A percentile compares a stretch with the other conserved stretches of the same genome.
phyloP scores from a whole-genome alignment of 37 sponge, comb jelly and placozoan species.

The Bolinopsis microptera region DNA sequence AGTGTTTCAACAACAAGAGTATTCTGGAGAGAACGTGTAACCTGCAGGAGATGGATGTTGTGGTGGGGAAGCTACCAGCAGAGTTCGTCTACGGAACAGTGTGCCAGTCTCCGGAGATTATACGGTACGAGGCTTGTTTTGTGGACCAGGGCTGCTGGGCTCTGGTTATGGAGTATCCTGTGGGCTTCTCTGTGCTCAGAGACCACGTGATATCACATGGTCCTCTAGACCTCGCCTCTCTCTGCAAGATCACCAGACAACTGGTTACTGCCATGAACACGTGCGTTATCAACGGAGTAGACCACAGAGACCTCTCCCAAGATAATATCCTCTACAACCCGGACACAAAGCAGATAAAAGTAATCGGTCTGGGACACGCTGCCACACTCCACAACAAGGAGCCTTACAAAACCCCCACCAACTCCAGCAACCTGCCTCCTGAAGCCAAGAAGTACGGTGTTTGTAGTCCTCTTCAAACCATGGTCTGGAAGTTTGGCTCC shows the following conservation, averaged over 20 bases:
- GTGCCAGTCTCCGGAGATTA: slow-evolving; percentile 25
- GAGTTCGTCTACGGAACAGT: slow-evolving; percentile 56
- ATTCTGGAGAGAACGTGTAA: not conserved
- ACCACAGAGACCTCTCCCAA: slow-evolving; percentile 58
- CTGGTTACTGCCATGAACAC: slow-evolving; percentile 37
- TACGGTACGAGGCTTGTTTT: slow-evolving; percentile 44
- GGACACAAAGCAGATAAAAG: slow-evolving; percentile 52
- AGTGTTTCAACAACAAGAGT: not conserved
- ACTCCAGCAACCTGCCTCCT: slow-evolving; percentile 42
- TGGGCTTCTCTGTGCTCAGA: slow-evolving; percentile 23
- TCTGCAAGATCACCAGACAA: not conserved
- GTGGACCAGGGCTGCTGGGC: slow-evolving; percentile 65
- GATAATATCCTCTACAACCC: slow-evolving; percentile 58
- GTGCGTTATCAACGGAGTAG: slow-evolving; percentile 46
- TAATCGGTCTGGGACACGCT: slow-evolving; percentile 36
- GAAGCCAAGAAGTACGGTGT: slow-evolving; percentile 46
- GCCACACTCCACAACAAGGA: slow-evolving; percentile 2
- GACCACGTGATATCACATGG: slow-evolving; percentile 54
- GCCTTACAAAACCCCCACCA: slow-evolving; percentile 25
- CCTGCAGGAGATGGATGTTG: not conserved
- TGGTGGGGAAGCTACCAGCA: slow-evolving; percentile 38
- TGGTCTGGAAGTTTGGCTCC: slow-evolving; percentile 64
- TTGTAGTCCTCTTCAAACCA: slow-evolving; percentile 54
- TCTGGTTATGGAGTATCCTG: slow-evolving; percentile 53
- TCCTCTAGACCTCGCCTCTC: slow-evolving; percentile 16